Base-by-base conservation (phyloP, 2,113 vertebrate genomes). In the Hystrix brachyura region DNA sequence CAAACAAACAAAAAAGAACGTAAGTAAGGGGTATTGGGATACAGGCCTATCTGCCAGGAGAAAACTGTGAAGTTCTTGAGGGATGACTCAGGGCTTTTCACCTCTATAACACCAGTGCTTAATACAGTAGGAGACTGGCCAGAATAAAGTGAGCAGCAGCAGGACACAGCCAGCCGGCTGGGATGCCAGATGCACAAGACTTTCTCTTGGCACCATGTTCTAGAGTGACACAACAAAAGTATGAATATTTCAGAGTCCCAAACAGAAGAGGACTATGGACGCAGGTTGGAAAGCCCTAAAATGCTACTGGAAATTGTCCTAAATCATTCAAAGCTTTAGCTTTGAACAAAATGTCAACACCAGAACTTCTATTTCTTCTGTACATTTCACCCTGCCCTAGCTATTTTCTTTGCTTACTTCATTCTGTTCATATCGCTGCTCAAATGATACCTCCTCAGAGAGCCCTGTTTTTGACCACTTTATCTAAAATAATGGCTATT, bases 301-400 rank as follows among this genome's bases (percentile, higher is more conserved):
- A 94, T 59, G 27, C 10, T 88, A 53, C 21, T 94, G 23, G 65
- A 27, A 88, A 91, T 59, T 87, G 12, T 82, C 17, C 55, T 85
- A 46, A 82, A 72, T 27, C 25, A 88, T 80, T 72, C 27, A 53
- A 78, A 21, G 3, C 14, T 94, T 96, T 43, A 86, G 34, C 32
- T 55, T 87, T 96, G 51, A 86, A 79, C 10, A 78, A 80, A 95
- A 95, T 38, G 34, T 90, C 62, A 79, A 57, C 15, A 82, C 27
- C 46, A 65, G 69, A 80, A 3, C 9, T 91, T 59, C 21, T 81
- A 8, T 89, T 81, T 65, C n/a, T 25, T 92, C 34, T 67, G 1
- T 62, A 7, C 94, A 76, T 90, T 87, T 60, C 32, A 69, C 38
- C 19, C 15, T 96, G 9, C 3, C 32, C 65, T 25, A 64, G 9